Evolutionary conservation across 2,797 vertebrate genomes (phyloP), one percentile per base, ranked within the genome.

Genomic region (Glossophaga mutica): DNA sequence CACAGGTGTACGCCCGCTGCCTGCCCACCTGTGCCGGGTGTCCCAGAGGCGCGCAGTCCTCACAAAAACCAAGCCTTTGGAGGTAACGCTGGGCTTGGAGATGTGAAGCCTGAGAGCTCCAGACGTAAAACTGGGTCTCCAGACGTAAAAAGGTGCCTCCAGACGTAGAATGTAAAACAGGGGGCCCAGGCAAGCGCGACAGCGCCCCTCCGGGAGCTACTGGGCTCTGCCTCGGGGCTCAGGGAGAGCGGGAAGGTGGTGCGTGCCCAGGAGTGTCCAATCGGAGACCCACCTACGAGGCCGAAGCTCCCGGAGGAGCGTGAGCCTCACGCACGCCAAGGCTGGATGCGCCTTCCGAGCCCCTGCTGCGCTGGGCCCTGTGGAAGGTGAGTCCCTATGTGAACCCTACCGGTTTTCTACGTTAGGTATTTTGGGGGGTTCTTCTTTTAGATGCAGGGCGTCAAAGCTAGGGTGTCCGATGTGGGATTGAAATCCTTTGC

Each of bases 141-240:
- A 10, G 34, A 57, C 0, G 4, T 3, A 16, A 50, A 76, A 34
- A 57, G 55, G 55, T 22, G 50, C 18, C 42, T 24, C 4, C 34
- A 26, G n/a, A 55, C 0, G 1, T 1, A n/a, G 48, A 76, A n/a
- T 0, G 9, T 18, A 59, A 74, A 87, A 21, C 29, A 12, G 46
- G 18, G 32, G 42, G 29, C 22, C 11, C 39, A n/a, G 79, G n/a
- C 29, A 5, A 2, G 0, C 4, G 42, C 9, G 1, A 24, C 32
- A 34, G 29, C 11, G 2, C 18, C 57, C 9, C 32, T 46, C 34
- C 15, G 3, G 5, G 39, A 34, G 32, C 2, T 8, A 11, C 0
- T 8, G 42, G 5, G 2, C 52, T 12, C 2, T n/a, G 3, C 2
- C 9, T 29, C 5, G 32, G 46, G 11, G 55, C 9, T 29, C 29